Evolutionary conservation across 2,888 invertebrate genomes (phyloP).

Genomic region (Drosophila pseudotakahashii): DNA sequence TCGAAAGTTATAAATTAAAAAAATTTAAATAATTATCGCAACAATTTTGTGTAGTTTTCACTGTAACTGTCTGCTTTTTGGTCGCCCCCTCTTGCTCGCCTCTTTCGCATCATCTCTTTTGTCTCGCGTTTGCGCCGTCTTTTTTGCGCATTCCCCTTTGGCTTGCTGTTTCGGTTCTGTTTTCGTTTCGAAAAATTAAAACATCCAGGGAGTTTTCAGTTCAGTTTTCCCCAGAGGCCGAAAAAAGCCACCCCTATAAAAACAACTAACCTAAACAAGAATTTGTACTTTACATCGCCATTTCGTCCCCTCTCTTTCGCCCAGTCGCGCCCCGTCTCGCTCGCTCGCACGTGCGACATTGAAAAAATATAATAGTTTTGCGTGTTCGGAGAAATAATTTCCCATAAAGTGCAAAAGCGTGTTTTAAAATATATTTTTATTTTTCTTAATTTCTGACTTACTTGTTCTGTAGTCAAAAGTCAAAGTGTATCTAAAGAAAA

Average conservation of each 20-base stretch:
- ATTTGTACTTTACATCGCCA: slow-evolving; percentile 17
- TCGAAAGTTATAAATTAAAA: too few relatives aligned
- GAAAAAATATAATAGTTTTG: slow-evolving; percentile 43
- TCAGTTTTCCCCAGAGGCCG: slow-evolving; percentile 26
- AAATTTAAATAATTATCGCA: too few relatives aligned
- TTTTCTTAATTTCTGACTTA: slow-evolving; percentile 14
- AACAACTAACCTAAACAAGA: slow-evolving; percentile 44
- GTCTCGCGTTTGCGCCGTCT: slow-evolving; percentile 78
- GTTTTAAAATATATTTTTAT: slow-evolving; percentile 10
- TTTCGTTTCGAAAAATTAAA: slow-evolving; percentile 58
- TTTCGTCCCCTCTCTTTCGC: slow-evolving; percentile 10
- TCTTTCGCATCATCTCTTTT: slow-evolving; percentile 40
- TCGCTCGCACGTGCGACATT: slow-evolving; percentile 44
- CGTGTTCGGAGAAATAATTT: slow-evolving; percentile 22
- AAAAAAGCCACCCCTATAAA: slow-evolving; percentile 61
- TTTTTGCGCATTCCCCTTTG: slow-evolving; percentile 73
- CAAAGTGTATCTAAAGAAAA: slow-evolving; percentile 31
- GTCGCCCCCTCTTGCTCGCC: slow-evolving; percentile 9
- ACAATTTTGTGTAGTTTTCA: not conserved
- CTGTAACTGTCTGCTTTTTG: not conserved
- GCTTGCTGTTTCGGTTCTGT: slow-evolving; percentile 57
- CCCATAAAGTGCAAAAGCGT: slow-evolving; percentile 31
- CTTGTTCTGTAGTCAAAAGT: slow-evolving; percentile 18
- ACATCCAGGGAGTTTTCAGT: slow-evolving; percentile 61
- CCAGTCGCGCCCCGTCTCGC: slow-evolving; percentile 19